phyloP scores from a whole-genome alignment of 1,140 invertebrate genomes.

The Zaprionus capensis region DNA sequence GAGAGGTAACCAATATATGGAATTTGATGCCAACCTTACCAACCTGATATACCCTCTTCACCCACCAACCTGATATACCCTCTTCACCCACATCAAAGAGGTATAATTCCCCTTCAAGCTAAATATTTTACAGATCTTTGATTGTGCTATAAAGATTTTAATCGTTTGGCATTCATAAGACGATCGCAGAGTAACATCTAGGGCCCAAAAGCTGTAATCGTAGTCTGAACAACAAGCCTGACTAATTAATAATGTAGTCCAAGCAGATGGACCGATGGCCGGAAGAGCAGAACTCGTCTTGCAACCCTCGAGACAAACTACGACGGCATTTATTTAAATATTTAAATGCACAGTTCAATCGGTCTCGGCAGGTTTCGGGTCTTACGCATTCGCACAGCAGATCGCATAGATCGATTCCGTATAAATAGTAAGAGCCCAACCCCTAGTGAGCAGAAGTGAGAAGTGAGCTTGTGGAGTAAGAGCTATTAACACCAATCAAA shows the following conservation, averaged over 20 bases:
- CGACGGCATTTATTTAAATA: not conserved
- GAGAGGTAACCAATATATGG: too few species aligned
- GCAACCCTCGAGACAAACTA: not conserved
- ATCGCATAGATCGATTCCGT: not conserved
- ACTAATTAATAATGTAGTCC: slow-evolving; percentile 1
- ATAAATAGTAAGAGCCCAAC: slow-evolving; percentile 3
- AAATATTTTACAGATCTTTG: not conserved
- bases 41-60: not conserved
- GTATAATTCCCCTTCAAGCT: not conserved
- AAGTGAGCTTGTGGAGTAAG: slow-evolving; percentile 5
- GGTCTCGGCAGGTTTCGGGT: not conserved
- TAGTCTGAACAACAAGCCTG: not conserved
- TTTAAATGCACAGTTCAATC: not conserved
- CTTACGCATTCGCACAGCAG: not conserved
- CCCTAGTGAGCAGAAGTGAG: not conserved
- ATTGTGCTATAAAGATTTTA: not conserved
- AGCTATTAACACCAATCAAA: not conserved
- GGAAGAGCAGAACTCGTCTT: slow-evolving; percentile 3
- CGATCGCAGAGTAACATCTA: not conserved
- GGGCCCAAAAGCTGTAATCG: not conserved
- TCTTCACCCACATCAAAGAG: not conserved
- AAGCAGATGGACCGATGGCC: not conserved
- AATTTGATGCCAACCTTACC: too few species aligned
- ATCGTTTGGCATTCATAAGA: not conserved
- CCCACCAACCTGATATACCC: not conserved